Evolutionary conservation across 37 sponge, comb jelly and placozoan genomes (phyloP), one percentile per base, ranked within the genome.

Genomic region (Oopsacas minuta): DNA sequence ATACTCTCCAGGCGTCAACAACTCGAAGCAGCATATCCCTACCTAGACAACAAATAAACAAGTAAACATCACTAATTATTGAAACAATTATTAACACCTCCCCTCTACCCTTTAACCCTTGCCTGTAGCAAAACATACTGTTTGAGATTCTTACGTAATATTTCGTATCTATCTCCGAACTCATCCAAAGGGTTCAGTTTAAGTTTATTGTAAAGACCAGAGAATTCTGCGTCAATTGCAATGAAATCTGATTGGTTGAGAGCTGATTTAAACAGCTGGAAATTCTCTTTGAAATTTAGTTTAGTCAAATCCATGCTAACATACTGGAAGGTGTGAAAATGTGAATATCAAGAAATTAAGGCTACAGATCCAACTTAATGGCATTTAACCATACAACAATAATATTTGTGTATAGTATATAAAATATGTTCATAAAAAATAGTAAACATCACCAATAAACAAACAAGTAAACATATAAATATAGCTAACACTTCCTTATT

Each of bases 191-290:
- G 75, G 28, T 61, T 61, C 22, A 61, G 75, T 61, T 61, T 61
- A 25, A 61, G 75, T 61, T 61, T 61, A 34, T 61, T 61, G 75
- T 61, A 61, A 3, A 61, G 75, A 61, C 75, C 75, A 25, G 75
- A 61, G 75, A 61, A 61, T n/a, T 61, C 75, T 61, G 75, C 75
- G 75, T 61, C 75, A 5, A 61, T n/a, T 3, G 75, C 7, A 10
- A 61, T 34, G 75, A 61, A 61, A 10, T 61, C 75, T 61, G 75
- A 61, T 61, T 61, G 75, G 75, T 34, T 61, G 75, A 61, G 75
- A 61, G 75, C 75, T 7, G 75, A 61, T 12, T 61, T 5, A 34
- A 61, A 61, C 75, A 10, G 75, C 7, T 61, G 75, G 75, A 61
- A 61, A 61, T 61, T 61, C 75, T 61, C 75, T 61, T 61, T 61